Evolutionary conservation across 2,888 invertebrate genomes (phyloP).

Genomic region (Steinernema scapterisci): DNA sequence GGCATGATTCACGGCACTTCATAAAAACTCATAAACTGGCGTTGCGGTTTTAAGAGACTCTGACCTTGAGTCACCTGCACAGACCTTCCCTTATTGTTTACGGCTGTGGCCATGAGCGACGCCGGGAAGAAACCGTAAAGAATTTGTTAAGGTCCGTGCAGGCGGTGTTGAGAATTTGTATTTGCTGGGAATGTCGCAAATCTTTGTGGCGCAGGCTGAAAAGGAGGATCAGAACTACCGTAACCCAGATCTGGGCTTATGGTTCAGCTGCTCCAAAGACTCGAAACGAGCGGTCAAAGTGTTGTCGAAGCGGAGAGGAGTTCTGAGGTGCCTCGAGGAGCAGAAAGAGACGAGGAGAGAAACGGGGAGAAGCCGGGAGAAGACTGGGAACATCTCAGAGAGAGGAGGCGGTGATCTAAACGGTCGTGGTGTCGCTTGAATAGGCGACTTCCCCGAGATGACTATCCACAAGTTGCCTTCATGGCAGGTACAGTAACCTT

Average conservation of each 20-base stretch:
- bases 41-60: too few relatives aligned
- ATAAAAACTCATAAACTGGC: too few relatives aligned
- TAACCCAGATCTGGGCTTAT: not conserved
- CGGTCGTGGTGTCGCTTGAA: not conserved
- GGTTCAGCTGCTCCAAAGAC: not conserved
- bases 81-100: too few relatives aligned
- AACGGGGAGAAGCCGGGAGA: not conserved
- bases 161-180: not conserved
- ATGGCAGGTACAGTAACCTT: too few relatives aligned
- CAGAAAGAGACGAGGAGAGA: not conserved
- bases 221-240: not conserved
- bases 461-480: too few relatives aligned
- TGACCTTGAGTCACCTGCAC: too few relatives aligned
- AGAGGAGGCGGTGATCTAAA: not conserved
- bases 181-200: conserved; percentile 2
- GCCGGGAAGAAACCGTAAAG: too few relatives aligned
- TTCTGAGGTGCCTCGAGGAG: not conserved
- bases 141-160: too few relatives aligned
- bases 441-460: not conserved
- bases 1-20: too few relatives aligned
- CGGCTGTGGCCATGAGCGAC: too few relatives aligned
- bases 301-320: not conserved
- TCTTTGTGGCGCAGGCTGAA: not conserved
- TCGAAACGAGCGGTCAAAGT: not conserved
- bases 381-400: not conserved